These are phyloP conservation scores for Drosophila aff. DNA, from an alignment of 1,140 invertebrate genomes.

Conservation along the genomic window DNA sequence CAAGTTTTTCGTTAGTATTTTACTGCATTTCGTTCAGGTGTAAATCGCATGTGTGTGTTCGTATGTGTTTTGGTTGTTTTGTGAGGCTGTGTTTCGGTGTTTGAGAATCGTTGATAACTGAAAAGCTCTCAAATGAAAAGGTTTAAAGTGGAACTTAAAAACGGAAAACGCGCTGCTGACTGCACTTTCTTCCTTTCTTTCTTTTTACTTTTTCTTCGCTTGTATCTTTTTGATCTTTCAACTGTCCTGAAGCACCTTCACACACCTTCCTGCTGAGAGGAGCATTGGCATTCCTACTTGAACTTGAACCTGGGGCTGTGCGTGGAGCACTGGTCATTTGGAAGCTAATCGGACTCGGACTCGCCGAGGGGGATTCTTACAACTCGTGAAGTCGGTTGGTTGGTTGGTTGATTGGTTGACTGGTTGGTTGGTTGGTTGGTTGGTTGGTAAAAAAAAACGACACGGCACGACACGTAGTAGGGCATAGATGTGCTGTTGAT, in stretches of 20 bases:
- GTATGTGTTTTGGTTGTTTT: slow-evolving; percentile 36
- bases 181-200: slow-evolving; percentile 51
- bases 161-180: slow-evolving; percentile 58
- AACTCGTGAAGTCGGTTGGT: slow-evolving; percentile 27
- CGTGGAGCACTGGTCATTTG: slow-evolving; percentile 44
- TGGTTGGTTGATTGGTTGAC: slow-evolving; percentile 29
- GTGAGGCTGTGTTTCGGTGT: slow-evolving; percentile 38
- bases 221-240: slow-evolving; percentile 16
- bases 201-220: slow-evolving; percentile 3
- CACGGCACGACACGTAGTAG: slow-evolving; percentile 85
- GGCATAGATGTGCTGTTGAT: slow-evolving; percentile 87
- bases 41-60: slow-evolving; percentile 37
- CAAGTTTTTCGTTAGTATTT: slow-evolving; percentile 18
- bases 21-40: slow-evolving; percentile 47
- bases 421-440: slow-evolving; percentile 21
- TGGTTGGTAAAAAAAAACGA: slow-evolving; percentile 80
- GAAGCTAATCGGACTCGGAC: slow-evolving; percentile 41
- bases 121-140: slow-evolving; percentile 75
- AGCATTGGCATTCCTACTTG: slow-evolving; percentile 33
- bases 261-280: slow-evolving; percentile 45
- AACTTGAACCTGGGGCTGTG: slow-evolving; percentile 55
- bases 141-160: slow-evolving; percentile 53
- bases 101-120: slow-evolving; percentile 52
- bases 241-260: slow-evolving; percentile 50
- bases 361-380: slow-evolving; percentile 21